Percentiles rank a stretch among this genome's conserved stretches.
Conservation (phyloP, 2,797 vertebrate species). For the Graptemys geographica region DNA sequence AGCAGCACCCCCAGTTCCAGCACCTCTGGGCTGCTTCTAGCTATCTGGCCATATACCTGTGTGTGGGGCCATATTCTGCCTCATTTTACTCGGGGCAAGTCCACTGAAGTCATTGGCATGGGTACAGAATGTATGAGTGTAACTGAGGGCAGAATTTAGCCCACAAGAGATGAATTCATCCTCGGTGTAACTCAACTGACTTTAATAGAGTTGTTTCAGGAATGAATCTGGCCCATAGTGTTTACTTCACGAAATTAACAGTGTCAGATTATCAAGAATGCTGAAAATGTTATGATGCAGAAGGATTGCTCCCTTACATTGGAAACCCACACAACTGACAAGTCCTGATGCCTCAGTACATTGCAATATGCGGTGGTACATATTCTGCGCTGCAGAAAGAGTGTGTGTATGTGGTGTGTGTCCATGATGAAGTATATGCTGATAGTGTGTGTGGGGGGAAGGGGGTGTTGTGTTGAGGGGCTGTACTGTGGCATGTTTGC, state of each 20-base stretch:
- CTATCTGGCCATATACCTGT: not conserved
- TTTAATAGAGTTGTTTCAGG: not conserved
- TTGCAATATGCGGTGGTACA: not conserved
- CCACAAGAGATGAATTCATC: not conserved
- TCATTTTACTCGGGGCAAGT: not conserved
- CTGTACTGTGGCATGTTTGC: not conserved
- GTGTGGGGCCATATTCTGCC: not conserved
- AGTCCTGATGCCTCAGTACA: accelerated
- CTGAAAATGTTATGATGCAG: not conserved
- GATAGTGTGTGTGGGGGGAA: not conserved
- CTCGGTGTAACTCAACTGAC: not conserved
- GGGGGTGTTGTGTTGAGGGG: no score
- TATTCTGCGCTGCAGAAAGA: not conserved
- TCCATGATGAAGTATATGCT: not conserved
- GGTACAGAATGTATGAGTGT: not conserved
- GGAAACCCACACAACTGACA: not conserved
- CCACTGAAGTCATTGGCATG: not conserved
- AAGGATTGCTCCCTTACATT: not conserved
- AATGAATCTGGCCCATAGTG: not conserved
- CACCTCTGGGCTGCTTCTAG: not conserved
- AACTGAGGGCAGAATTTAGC: not conserved
- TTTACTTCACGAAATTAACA: not conserved
- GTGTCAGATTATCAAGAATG: not conserved
- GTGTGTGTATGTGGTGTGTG: not conserved
- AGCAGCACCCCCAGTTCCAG: no score